Evolutionary conservation across 1,140 invertebrate species (phyloP).

Genomic region (Dendroctonus ponderosae): DNA sequence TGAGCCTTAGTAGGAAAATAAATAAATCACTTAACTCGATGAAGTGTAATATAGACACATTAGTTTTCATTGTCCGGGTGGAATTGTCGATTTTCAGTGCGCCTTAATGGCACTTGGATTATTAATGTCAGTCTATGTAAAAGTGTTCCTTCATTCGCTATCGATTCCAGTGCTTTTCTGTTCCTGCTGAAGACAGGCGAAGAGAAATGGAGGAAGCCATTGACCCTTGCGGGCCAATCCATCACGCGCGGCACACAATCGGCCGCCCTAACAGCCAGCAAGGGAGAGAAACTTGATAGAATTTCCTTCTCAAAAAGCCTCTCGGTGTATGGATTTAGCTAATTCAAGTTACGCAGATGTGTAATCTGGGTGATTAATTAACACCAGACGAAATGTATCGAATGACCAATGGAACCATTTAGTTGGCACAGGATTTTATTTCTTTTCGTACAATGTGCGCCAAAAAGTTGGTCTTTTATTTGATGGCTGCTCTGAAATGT

Average conservation of each 20-base stretch:
- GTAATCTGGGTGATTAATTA: background rate
- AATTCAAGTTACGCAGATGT: constrained; percentile 11
- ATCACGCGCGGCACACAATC: constrained; percentile 55
- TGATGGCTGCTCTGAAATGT: too few species aligned
- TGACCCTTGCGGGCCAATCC: constrained; percentile 70
- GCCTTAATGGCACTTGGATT: background rate
- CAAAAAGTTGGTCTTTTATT: too few species aligned
- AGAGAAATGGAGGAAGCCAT: constrained; percentile 74
- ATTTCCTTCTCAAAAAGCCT: constrained; percentile 25
- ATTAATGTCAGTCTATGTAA: too few species aligned
- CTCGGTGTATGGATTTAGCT: constrained; percentile 19
- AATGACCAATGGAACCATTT: too few species aligned
- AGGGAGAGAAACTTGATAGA: constrained; percentile 36
- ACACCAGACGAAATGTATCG: background rate
- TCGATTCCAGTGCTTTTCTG: constrained; percentile 42
- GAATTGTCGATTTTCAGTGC: constrained; percentile 26
- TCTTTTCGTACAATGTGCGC: too few species aligned
- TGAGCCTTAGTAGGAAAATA: background rate
- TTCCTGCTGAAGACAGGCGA: constrained; percentile 53
- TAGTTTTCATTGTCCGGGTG: constrained; percentile 8
- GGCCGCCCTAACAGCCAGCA: constrained; percentile 25
- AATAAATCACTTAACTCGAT: constrained; percentile 1
- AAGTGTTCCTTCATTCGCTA: constrained; percentile 15
- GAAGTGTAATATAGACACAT: background rate
- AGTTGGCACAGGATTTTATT: too few species aligned